These are phyloP conservation scores for Branchipolynoe longqiensis DNA, from an alignment of 2,888 invertebrate genomes.

Conservation along the genomic window DNA sequence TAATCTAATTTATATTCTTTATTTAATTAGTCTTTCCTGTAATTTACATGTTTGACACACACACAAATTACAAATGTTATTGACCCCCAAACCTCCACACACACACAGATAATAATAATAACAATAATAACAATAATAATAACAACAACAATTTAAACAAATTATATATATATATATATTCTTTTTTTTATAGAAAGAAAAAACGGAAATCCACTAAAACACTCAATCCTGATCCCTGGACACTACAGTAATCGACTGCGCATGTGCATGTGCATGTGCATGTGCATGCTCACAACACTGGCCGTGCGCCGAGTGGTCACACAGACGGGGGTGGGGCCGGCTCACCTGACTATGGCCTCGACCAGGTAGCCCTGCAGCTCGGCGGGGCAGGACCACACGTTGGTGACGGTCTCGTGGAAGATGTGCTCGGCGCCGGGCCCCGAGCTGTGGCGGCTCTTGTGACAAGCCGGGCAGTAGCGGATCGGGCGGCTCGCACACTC, in stretches of 20 bases:
- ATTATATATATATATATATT: neutral
- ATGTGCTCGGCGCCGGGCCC: slow-evolving; percentile 86
- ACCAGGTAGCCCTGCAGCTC: slow-evolving; percentile 96
- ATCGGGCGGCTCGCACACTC: slow-evolving; percentile 98
- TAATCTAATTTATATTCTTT: too few species aligned
- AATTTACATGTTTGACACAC: too few species aligned
- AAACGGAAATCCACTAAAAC: too few species aligned
- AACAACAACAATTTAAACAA: neutral
- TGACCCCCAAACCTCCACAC: too few species aligned
- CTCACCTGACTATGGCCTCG: slow-evolving; percentile 95
- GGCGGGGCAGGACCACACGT: slow-evolving; percentile 93
- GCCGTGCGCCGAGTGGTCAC: too few species aligned
- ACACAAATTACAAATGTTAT: too few species aligned
- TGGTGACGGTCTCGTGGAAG: slow-evolving; percentile 92
- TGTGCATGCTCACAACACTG: too few species aligned
- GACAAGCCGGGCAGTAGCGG: slow-evolving; percentile 84
- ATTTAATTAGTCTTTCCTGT: too few species aligned
- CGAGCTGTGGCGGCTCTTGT: slow-evolving; percentile 75
- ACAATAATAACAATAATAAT: neutral
- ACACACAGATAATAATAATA: neutral
- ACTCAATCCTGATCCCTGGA: too few species aligned
- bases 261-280: too few species aligned
- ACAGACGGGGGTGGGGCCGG: too few species aligned
- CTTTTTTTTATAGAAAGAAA: neutral
- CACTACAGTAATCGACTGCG: too few species aligned